Percentiles rank a stretch among this genome's conserved stretches.
Evolutionary conservation across 2,113 vertebrate genomes (phyloP).

Genomic region (Rallus limicola): DNA sequence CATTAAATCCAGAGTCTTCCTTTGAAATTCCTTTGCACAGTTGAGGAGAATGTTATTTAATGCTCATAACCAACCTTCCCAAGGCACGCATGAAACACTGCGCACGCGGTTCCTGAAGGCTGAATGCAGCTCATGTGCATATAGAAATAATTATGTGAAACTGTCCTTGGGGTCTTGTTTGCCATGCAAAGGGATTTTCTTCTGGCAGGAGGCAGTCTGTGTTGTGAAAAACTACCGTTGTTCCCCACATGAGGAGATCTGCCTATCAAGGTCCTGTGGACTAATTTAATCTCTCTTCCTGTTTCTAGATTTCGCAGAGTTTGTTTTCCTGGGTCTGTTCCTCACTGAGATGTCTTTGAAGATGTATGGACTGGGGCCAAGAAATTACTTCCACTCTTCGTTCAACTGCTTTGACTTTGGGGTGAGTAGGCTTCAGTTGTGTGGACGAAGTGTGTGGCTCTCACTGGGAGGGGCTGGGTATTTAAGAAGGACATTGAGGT

Average conservation of each 20-base stretch:
- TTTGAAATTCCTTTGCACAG: neutral
- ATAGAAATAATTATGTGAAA: neutral
- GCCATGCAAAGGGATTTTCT: neutral
- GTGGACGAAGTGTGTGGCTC: neutral
- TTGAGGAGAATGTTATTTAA: neutral
- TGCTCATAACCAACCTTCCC: neutral
- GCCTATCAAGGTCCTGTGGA: neutral
- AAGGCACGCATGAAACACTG: neutral
- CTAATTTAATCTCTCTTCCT: constrained; percentile 30
- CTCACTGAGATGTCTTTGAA: constrained; percentile 97
- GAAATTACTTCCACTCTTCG: constrained; percentile 95
- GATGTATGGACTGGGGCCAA: constrained; percentile 94
- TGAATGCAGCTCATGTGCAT: neutral
- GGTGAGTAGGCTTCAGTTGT: constrained; percentile 75
- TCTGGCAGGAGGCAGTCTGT: neutral
- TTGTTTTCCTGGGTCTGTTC: constrained; percentile 96
- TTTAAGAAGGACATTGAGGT: neutral
- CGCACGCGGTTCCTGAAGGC: neutral
- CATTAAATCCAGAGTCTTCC: neutral
- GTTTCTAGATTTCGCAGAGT: constrained; percentile 91
- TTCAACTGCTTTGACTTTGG: constrained; percentile 99
- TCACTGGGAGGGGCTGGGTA: fast-evolving
- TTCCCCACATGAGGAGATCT: neutral
- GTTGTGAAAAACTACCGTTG: neutral
- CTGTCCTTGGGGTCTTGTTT: neutral